These are phyloP conservation scores for Sisyra nigra DNA, from an alignment of 2,888 invertebrate genomes.

Conservation along the genomic window DNA sequence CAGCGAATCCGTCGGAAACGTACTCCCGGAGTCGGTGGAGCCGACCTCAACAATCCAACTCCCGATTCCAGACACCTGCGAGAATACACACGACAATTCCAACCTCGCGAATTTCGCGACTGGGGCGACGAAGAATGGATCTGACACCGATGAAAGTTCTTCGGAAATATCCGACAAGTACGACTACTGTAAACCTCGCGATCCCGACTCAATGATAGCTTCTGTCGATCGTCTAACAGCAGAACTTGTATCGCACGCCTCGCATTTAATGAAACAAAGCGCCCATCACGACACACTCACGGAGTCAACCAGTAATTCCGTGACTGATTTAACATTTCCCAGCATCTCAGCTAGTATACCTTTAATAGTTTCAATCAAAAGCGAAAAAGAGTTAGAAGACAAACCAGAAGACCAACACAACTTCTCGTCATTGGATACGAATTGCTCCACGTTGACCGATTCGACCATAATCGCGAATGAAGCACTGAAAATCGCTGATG, in stretches of 20 bases:
- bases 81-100: slow-evolving; percentile 25
- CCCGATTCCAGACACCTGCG: slow-evolving; percentile 10
- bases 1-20: slow-evolving; percentile 11
- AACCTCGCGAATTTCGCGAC: slow-evolving; percentile 22
- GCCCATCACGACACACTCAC: slow-evolving; percentile 58
- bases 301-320: slow-evolving; percentile 50
- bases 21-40: slow-evolving; percentile 16
- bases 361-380: slow-evolving; percentile 48
- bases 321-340: slow-evolving; percentile 66
- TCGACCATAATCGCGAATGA: slow-evolving; percentile 59
- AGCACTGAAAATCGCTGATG: slow-evolving; percentile 49
- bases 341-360: slow-evolving; percentile 65
- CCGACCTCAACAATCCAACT: slow-evolving; percentile 16
- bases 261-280: slow-evolving; percentile 34
- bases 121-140: slow-evolving; percentile 30
- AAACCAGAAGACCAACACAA: slow-evolving; percentile 20
- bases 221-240: slow-evolving; percentile 47
- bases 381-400: slow-evolving; percentile 28
- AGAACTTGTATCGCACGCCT: slow-evolving; percentile 45
- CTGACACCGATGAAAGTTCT: slow-evolving; percentile 21
- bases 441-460: slow-evolving; percentile 44
- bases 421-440: slow-evolving; percentile 32
- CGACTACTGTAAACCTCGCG: slow-evolving; percentile 32
- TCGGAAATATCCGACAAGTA: slow-evolving; percentile 4
- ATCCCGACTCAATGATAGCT: slow-evolving; percentile 51